phyloP scores from a whole-genome alignment of 2,113 vertebrate species.

The Nannospalax galili region DNA sequence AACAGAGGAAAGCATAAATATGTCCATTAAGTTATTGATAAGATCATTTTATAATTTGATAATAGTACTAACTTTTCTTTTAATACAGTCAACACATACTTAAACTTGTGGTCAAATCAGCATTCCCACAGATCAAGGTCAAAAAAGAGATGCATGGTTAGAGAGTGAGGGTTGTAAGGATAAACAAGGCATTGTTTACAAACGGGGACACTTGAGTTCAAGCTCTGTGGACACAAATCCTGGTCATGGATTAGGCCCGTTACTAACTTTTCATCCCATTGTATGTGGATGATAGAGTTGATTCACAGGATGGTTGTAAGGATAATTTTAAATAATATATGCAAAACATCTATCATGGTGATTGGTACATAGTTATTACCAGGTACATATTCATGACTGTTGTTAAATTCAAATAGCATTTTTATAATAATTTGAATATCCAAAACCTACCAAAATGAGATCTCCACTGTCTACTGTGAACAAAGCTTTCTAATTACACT shows the following conservation, averaged over 20 bases:
- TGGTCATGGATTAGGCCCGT: neutral
- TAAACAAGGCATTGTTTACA: neutral
- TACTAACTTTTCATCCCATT: neutral
- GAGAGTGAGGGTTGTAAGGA: neutral
- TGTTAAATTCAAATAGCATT: neutral
- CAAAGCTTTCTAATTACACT: neutral
- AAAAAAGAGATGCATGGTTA: neutral
- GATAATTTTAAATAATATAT: neutral
- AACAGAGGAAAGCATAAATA: neutral
- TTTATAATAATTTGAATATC: neutral
- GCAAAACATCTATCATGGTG: neutral
- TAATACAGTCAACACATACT: neutral
- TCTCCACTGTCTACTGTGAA: neutral
- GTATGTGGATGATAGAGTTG: neutral
- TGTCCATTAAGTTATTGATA: neutral
- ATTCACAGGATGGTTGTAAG: neutral
- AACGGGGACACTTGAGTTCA: neutral
- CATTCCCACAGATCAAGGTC: neutral
- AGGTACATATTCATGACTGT: neutral
- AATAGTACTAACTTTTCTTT: neutral
- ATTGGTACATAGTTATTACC: neutral
- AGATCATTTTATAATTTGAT: constrained; percentile 13
- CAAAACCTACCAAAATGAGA: neutral
- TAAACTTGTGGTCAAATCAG: neutral
- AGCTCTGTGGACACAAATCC: neutral